Evolutionary conservation across 2,888 invertebrate genomes (phyloP).

Genomic region (Hoplodrina ambigua): DNA sequence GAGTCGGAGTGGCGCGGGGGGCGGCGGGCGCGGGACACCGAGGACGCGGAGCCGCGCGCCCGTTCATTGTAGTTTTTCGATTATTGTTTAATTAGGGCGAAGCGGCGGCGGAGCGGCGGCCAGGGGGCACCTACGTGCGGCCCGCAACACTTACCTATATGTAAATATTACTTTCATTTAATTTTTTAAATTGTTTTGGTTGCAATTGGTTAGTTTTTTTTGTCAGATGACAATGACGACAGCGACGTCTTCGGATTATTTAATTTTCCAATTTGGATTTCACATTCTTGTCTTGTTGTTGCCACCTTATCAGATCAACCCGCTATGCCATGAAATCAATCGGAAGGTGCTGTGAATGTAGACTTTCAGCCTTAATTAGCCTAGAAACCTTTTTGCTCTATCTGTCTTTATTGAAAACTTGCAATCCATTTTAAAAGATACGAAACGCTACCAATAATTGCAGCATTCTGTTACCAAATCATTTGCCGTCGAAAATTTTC

Average conservation of each 20-base stretch:
- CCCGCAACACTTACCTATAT: slow-evolving; percentile 68
- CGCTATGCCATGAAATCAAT: background rate
- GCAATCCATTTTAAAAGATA: background rate
- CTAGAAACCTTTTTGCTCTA: background rate
- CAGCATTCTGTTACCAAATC: background rate
- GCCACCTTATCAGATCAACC: background rate
- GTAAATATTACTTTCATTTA: slow-evolving; percentile 50
- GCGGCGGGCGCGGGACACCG: slow-evolving; percentile 78
- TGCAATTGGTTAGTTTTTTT: too few relatives aligned
- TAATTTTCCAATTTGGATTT: background rate
- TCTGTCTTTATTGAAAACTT: background rate
- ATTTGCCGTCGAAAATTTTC: background rate
- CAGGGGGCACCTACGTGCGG: slow-evolving; percentile 80
- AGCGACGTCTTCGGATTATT: background rate
- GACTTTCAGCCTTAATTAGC: background rate
- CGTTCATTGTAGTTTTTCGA: slow-evolving; percentile 91
- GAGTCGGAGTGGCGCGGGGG: slow-evolving; percentile 56
- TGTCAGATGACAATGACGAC: too few relatives aligned
- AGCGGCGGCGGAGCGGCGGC: slow-evolving; percentile 90
- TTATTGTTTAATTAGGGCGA: slow-evolving; percentile 91
- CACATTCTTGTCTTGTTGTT: background rate
- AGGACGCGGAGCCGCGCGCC: slow-evolving; percentile 87
- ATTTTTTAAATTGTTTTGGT: slow-evolving; percentile 9
- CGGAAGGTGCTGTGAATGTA: background rate
- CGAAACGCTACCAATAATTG: background rate